Conservation (phyloP, 2,797 vertebrate species). For the Platyrinchus mystaceus region DNA sequence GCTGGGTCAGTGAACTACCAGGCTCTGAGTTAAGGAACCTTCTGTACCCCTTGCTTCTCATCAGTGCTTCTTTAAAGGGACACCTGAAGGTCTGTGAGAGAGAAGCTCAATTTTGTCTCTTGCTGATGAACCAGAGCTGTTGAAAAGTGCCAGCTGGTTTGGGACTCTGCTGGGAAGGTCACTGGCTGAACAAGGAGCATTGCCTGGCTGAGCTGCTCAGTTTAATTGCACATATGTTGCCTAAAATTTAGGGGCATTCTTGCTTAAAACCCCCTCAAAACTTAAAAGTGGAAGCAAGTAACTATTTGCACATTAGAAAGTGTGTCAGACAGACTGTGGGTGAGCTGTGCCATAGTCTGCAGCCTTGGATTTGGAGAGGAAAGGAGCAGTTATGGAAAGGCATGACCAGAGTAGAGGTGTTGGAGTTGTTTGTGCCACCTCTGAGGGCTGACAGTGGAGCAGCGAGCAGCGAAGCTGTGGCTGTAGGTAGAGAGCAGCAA, state of each 20-base stretch:
- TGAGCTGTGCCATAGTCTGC: neutral
- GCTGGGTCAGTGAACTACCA: neutral
- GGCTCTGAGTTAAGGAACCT: neutral
- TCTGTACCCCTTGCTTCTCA: neutral
- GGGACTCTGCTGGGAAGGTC: neutral
- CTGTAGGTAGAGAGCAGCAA: neutral
- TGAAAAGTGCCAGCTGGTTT: neutral
- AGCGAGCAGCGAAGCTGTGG: neutral
- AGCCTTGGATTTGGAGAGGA: neutral
- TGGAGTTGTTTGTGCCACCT: neutral
- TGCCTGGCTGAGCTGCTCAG: neutral
- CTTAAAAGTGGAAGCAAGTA: neutral
- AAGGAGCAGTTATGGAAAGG: neutral
- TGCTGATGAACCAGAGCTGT: neutral
- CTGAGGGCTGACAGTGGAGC: neutral
- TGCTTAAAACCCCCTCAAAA: neutral
- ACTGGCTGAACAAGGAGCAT: rapidly evolving
- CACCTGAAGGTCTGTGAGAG: neutral
- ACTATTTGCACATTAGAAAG: neutral
- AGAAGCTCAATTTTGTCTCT: neutral
- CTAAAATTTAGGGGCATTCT: neutral
- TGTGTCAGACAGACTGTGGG: neutral
- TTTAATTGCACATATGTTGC: neutral
- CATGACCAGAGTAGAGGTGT: rapidly evolving
- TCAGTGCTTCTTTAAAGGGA: neutral